phyloP scores from a whole-genome alignment of 1,140 invertebrate species.

The Apis mellifera region DNA sequence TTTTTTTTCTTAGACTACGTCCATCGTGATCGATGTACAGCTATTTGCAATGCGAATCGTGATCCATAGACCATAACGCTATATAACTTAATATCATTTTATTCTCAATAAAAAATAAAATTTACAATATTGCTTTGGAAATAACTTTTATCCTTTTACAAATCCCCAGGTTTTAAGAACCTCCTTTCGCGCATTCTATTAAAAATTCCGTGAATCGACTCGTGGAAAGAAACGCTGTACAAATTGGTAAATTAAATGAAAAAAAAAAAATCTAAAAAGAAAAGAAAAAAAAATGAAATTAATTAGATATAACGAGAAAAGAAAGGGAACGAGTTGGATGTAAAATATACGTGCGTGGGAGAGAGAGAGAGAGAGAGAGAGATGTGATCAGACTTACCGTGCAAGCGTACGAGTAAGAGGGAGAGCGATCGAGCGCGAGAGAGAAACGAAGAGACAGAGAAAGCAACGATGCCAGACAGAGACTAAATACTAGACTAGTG shows the following conservation, averaged over 20 bases:
- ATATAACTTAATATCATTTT: background rate
- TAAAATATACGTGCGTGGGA: background rate
- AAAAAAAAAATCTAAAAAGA: background rate
- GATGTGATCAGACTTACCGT: background rate
- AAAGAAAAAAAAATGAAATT: background rate
- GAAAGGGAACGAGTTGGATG: background rate
- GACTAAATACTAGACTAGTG: constrained; percentile 7
- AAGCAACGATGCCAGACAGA: constrained; percentile 9
- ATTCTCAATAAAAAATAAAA: background rate
- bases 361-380: no score
- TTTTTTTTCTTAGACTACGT: background rate
- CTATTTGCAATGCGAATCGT: background rate
- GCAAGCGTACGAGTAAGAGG: background rate
- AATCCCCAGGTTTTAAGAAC: background rate
- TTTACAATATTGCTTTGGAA: background rate
- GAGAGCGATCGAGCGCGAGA: constrained; percentile 2
- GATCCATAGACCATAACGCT: no score
- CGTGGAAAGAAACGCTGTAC: background rate
- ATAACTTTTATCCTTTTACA: background rate
- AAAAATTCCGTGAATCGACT: background rate
- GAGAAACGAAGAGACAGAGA: constrained; percentile 14
- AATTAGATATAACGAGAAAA: background rate
- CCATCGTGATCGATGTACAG: constrained; percentile 25
- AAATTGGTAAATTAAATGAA: background rate
- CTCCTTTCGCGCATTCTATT: background rate